phyloP scores from a whole-genome alignment of 1,140 invertebrate species.

The Telenomus remus region DNA sequence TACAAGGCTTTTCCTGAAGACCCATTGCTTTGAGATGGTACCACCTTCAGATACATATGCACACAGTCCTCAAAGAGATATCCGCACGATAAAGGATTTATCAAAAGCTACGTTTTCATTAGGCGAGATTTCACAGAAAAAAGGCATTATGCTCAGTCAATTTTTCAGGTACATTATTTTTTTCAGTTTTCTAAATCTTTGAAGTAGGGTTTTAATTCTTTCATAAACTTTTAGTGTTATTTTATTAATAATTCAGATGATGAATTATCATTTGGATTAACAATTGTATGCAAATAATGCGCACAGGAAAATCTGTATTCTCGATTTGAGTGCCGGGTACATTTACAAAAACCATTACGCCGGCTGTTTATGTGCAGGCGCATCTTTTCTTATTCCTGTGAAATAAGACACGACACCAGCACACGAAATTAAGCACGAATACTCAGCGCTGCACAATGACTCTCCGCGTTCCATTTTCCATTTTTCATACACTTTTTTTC shows the following conservation, averaged over 20 bases:
- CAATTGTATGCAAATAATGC: no score
- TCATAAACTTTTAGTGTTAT: no score
- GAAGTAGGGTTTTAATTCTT: no score
- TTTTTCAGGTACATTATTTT: no score
- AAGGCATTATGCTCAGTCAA: no score
- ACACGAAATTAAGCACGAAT: constrained; percentile 35
- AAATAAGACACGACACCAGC: constrained; percentile 38
- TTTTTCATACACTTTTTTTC: background rate
- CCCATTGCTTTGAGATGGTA: no score
- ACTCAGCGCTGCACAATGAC: constrained; percentile 7
- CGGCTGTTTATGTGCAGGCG: constrained; percentile 39
- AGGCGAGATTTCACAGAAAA: background rate
- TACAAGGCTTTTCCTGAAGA: constrained; percentile 21
- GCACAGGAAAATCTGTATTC: no score
- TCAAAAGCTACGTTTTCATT: background rate
- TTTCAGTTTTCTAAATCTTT: no score
- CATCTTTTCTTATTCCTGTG: constrained; percentile 42
- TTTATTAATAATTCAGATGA: no score
- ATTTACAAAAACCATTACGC: constrained; percentile 26
- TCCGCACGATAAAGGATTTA: background rate
- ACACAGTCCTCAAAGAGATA: constrained; percentile 12
- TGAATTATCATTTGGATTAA: no score
- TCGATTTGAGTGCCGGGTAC: no score
- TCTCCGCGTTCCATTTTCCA: constrained; percentile 6
- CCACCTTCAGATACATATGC: no score